Evolutionary conservation across 2,797 vertebrate genomes (phyloP), one percentile per base, ranked within the genome.

Genomic region (Zonotrichia albicollis): DNA sequence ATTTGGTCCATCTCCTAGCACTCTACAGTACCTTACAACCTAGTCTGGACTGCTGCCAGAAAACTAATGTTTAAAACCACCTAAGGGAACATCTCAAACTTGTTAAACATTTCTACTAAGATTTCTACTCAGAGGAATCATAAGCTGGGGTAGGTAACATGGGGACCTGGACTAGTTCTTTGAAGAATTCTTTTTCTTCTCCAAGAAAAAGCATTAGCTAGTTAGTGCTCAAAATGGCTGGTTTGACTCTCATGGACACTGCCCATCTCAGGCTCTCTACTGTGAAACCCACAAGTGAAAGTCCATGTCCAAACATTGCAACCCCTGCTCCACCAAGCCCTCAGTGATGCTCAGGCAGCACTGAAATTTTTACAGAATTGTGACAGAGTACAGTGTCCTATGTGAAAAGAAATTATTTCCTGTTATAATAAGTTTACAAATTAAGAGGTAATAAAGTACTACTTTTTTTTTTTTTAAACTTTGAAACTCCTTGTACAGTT

Each of bases 21-120:
- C 32, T 34, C n/a, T 14, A 72, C 34, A 51, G 30, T 30, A 90
- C 48, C 55, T 88, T 75, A 60, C 76, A 83, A 81, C 19, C 13
- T n/a, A 88, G 72, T 38, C 46, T 74, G 79, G 77, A 43, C 61
- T 92, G 64, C 67, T 3, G 9, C 83, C 84, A 94, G 86, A 72
- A 87, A 94, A 43, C 45, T 72, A 55, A 71, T 60, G 25, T 76
- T 91, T 90, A 85, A 92, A 95, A 82, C 5, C 53, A 88, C 88
- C 68, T 51, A 62, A 48, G 80, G 83, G 70, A 92, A 79, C 38
- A 81, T 71, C 71, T 93, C 87, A 71, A 55, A 80, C 40, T 85
- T 94, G 51, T 85, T 40, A 92, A 75, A 82, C 17, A 17, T 75
- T 92, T 90, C 64, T 66, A 42, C 36, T 36, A 42, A 62, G 7